These are phyloP conservation scores for Acestrorhynchus altus DNA, from an alignment of 2,797 vertebrate species.

Conservation along the genomic window DNA sequence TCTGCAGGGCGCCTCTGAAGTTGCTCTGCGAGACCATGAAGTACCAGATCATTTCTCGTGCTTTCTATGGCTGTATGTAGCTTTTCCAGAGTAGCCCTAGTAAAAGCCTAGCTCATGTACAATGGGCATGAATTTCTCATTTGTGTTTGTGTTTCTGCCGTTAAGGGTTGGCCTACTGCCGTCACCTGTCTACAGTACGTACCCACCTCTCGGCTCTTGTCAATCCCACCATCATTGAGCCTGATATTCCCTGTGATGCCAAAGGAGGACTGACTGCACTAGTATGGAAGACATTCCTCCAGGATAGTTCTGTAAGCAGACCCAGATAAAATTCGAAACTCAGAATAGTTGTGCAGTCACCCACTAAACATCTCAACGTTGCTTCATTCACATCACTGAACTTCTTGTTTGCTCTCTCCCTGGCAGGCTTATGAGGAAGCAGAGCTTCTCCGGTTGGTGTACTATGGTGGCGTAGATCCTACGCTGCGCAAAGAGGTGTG, in stretches of 20 bases:
- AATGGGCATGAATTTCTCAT: background rate
- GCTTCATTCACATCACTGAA: background rate
- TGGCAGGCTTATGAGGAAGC: slow-evolving; percentile 88
- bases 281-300: slow-evolving; percentile 88
- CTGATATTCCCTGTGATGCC: slow-evolving; percentile 80
- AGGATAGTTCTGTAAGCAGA: slow-evolving; percentile 84
- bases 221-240: slow-evolving; percentile 89
- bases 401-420: background rate
- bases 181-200: slow-evolving; percentile 95
- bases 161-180: slow-evolving; percentile 95
- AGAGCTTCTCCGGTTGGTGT: slow-evolving; percentile 92
- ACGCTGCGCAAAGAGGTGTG: slow-evolving; percentile 93
- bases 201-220: slow-evolving; percentile 96
- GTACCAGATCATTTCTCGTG: slow-evolving; percentile 98
- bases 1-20: slow-evolving; percentile 89
- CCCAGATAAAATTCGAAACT: background rate
- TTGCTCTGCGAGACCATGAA: slow-evolving; percentile 99
- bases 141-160: slow-evolving; percentile 2
- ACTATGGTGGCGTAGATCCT: slow-evolving; percentile 92
- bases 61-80: slow-evolving; percentile 97
- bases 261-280: slow-evolving; percentile 83
- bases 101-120: background rate
- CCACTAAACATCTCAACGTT: background rate
- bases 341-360: background rate
- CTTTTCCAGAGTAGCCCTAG: background rate